Base-by-base conservation (phyloP, 2,113 vertebrate genomes). In the Onychostruthus taczanowskii region DNA sequence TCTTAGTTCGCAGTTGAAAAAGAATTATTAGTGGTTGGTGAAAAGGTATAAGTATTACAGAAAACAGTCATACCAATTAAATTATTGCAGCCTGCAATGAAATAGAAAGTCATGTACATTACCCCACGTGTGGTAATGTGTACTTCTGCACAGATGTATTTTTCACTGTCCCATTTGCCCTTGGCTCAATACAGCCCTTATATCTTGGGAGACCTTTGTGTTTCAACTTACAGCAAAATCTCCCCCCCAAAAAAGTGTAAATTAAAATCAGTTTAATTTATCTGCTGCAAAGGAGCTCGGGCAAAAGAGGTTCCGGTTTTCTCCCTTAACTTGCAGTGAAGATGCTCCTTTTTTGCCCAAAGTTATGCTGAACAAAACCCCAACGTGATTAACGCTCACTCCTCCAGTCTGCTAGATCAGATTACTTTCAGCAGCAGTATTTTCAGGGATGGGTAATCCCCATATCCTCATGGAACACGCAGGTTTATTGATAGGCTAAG, bases 371-470 rank as follows among this genome's bases (percentile, higher is more conserved):
- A 95, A 59, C 35, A 62, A 53, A 50, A 80, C 58, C 68, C 74
- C 70, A 67, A 9, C 4, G 1, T 44, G 89, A 26, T 95, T 76
- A 93, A 69, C 37, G 16, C 59, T 89, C 28, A 2, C n/a, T 95
- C 62, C 87, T 93, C 5, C 88, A 87, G 85, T 76, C 78, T 85
- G 67, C 53, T 76, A 1, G 70, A 87, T 91, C 72, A 91, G 90
- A 94, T 97, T 91, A 47, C 63, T 66, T 76, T 23, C 11, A 53
- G 84, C n/a, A 94, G 84, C 67, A 76, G 50, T 73, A 55, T 94
- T 85, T 94, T 74, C 27, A 26, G 87, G 35, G 90, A 67, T 79
- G 59, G 47, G 70, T 94, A 95, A 95, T 96, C 93, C 91, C 82
- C 87, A 70, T 95, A 87, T 90, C 94, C 92, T 94, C 72, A 13